A percentile compares a stretch with the other conserved stretches of the same genome.
These are phyloP conservation scores for Monopterus albus DNA, from an alignment of 2,113 vertebrate genomes.

Conservation along the genomic window DNA sequence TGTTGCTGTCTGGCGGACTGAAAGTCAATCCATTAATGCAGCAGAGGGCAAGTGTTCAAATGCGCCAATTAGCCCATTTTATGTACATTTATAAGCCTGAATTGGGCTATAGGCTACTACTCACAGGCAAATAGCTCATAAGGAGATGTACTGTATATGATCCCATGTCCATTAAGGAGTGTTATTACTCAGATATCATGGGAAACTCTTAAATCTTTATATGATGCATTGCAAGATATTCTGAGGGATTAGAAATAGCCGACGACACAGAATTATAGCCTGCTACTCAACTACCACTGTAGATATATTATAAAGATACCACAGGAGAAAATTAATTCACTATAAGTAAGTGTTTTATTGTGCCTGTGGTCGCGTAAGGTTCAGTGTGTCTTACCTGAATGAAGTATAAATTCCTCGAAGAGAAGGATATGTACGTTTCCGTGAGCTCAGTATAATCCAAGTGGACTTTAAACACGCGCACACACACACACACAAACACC, in stretches of 20 bases:
- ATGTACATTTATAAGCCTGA: not conserved
- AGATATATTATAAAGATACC: not conserved
- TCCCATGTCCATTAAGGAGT: too few relatives aligned
- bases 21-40: constrained; percentile 14
- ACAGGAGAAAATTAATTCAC: constrained; percentile 1
- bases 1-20: not conserved
- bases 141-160: not conserved
- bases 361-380: not conserved
- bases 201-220: too few relatives aligned
- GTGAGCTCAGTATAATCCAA: constrained; percentile 30
- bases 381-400: constrained; percentile 50
- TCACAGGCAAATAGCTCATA: not conserved
- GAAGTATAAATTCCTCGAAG: not conserved
- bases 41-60: not conserved
- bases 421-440: constrained; percentile 13
- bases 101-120: not conserved
- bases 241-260: too few relatives aligned
- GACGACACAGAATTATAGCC: not conserved
- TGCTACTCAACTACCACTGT: not conserved
- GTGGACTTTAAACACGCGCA: constrained; percentile 59
- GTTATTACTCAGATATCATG: too few relatives aligned
- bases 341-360: not conserved
- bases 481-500: not conserved
- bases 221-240: too few relatives aligned
- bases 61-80: not conserved